A percentile compares a stretch with the other conserved stretches of the same genome.
phyloP scores from a whole-genome alignment of 2,113 vertebrate species.

The Tupaia tana region DNA sequence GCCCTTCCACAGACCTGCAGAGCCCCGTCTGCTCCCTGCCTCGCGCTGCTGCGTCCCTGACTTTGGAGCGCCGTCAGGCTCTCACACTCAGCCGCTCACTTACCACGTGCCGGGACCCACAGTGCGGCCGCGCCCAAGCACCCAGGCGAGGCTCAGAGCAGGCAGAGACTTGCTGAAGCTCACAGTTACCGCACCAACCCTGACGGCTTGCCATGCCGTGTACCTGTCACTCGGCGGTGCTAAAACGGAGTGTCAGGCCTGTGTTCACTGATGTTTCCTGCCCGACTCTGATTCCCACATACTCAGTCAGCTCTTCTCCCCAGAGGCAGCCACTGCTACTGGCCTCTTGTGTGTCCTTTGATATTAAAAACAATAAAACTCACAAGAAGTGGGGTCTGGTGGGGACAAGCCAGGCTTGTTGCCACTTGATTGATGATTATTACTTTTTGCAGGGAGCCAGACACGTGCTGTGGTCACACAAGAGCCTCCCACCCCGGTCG shows the following conservation, averaged over 20 bases:
- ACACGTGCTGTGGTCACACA: accelerated
- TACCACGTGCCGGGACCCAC: too few species aligned
- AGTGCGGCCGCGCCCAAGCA: accelerated
- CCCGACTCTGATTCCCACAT: not conserved
- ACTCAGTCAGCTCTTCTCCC: not conserved
- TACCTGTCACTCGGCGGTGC: too few species aligned
- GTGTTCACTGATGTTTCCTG: not conserved
- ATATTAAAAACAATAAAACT: not conserved
- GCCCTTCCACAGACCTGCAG: not conserved
- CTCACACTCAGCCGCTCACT: not conserved
- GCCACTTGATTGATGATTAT: not conserved
- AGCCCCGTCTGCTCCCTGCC: not conserved
- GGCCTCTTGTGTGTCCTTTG: not conserved
- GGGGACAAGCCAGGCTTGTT: not conserved
- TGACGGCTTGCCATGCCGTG: not conserved
- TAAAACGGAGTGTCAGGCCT: not conserved
- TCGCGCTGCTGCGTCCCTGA: not conserved
- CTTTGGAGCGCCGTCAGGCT: not conserved
- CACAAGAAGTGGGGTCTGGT: not conserved
- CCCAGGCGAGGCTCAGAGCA: not conserved
- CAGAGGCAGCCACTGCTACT: not conserved
- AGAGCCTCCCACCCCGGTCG: not conserved
- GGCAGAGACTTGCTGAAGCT: not conserved
- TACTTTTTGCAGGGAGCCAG: not conserved
- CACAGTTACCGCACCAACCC: not conserved